Evolutionary conservation across 2,888 invertebrate genomes (phyloP).

Genomic region (Drosophila leonis): DNA sequence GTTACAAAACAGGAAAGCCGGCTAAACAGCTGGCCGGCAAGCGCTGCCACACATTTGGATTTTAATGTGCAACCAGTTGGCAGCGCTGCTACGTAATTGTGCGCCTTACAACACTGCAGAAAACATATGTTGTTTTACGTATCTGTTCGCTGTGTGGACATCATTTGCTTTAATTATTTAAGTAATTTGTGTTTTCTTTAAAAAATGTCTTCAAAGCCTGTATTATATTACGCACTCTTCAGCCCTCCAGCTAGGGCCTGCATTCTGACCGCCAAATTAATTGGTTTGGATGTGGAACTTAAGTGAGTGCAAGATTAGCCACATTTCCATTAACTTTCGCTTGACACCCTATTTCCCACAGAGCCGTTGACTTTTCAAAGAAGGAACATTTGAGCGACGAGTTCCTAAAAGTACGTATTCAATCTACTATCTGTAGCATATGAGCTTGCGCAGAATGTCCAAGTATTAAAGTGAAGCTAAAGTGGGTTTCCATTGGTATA

Average conservation of each 20-base stretch:
- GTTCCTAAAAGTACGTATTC: constrained; percentile 83
- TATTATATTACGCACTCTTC: constrained; percentile 84
- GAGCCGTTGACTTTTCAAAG: constrained; percentile 84
- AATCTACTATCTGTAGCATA: not conserved
- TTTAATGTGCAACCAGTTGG: constrained; percentile 30
- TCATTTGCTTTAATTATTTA: constrained; percentile 1
- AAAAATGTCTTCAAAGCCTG: constrained; percentile 73
- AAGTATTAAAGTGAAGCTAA: too few relatives aligned
- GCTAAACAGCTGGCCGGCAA: constrained; percentile 6
- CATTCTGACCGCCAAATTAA: constrained; percentile 85
- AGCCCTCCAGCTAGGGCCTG: constrained; percentile 86
- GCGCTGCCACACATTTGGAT: constrained; percentile 29
- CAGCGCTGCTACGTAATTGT: constrained; percentile 25
- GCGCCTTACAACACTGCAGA: not conserved
- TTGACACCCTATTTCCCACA: constrained; percentile 57
- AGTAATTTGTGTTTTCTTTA: not conserved
- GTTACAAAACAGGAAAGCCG: constrained; percentile 1
- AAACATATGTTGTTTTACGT: not conserved
- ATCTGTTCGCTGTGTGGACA: not conserved
- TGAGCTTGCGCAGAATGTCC: not conserved
- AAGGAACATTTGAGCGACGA: constrained; percentile 84
- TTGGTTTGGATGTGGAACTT: constrained; percentile 85
- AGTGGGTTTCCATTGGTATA: too few relatives aligned
- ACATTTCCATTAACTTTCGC: not conserved
- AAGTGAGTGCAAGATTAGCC: constrained; percentile 65